phyloP scores from a whole-genome alignment of 2,888 invertebrate species.

The Phyllotreta cruciferae region DNA sequence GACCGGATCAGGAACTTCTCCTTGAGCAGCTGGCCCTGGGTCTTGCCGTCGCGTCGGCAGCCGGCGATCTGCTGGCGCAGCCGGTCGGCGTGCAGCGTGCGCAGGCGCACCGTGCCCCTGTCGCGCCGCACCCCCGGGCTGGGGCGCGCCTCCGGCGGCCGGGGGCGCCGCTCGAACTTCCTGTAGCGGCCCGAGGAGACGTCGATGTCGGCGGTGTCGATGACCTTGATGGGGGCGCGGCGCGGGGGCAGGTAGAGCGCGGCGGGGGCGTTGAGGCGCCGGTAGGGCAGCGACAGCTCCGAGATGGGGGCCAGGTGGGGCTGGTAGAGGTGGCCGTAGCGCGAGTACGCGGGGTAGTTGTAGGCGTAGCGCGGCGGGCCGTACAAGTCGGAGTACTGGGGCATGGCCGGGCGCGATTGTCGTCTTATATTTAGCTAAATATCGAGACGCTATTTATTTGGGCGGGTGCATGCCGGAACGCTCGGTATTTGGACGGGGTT shows the following conservation, averaged over 20 bases:
- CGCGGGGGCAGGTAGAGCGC: conserved; percentile 62
- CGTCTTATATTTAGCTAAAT: conserved; percentile 13
- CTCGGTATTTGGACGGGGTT: not conserved
- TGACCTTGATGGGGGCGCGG: conserved; percentile 73
- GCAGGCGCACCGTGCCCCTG: conserved; percentile 58
- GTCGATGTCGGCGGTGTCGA: conserved; percentile 87
- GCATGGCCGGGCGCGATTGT: conserved; percentile 25
- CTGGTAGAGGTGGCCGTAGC: conserved; percentile 63
- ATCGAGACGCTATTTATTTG: conserved; percentile 19
- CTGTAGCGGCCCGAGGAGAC: conserved; percentile 74
- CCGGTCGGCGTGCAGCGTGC: too few species aligned
- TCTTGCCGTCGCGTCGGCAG: too few species aligned
- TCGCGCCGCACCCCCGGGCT: too few species aligned
- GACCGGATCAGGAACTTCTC: conserved; percentile 50
- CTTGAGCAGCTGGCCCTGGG: conserved; percentile 41
- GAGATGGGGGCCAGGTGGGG: conserved; percentile 79
- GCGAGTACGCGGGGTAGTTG: conserved; percentile 15
- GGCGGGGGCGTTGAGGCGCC: conserved; percentile 64
- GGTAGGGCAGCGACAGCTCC: conserved; percentile 63
- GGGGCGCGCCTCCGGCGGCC: conserved; percentile 8
- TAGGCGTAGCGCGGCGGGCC: conserved; percentile 22
- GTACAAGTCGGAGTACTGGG: conserved; percentile 21
- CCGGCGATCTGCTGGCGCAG: too few species aligned
- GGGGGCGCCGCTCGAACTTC: conserved; percentile 51
- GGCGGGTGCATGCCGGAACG: not conserved